phyloP scores from a whole-genome alignment of 2,797 vertebrate species.

The Peromyscus eremicus region DNA sequence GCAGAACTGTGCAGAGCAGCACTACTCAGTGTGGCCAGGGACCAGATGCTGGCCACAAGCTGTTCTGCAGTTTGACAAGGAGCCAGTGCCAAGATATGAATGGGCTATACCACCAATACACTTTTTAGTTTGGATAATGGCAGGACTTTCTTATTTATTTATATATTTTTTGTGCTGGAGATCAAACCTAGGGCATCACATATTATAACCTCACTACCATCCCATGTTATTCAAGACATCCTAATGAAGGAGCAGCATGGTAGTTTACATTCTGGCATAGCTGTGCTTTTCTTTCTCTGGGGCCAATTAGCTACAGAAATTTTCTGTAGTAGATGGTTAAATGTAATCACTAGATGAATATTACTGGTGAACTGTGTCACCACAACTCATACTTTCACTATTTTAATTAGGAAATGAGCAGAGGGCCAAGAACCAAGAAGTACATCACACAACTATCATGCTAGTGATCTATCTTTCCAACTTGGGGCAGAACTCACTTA shows the following conservation, averaged over 20 bases:
- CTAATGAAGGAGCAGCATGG: background rate
- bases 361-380: background rate
- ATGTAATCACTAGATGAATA: conserved; percentile 26
- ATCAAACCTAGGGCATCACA: background rate
- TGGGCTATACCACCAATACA: background rate
- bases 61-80: background rate
- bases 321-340: background rate
- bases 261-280: background rate
- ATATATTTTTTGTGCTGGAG: background rate
- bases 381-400: conserved; percentile 7
- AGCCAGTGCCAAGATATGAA: background rate
- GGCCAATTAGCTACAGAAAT: background rate
- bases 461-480: conserved; percentile 26
- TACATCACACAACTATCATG: background rate
- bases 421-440: conserved; percentile 26
- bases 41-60: background rate
- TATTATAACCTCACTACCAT: background rate
- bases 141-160: background rate
- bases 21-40: background rate
- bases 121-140: background rate
- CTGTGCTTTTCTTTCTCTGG: background rate
- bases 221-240: background rate
- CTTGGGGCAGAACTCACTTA: background rate
- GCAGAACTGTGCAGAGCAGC: background rate
- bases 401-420: conserved; percentile 46